These are phyloP conservation scores for Zosterops hypoxanthus DNA, from an alignment of 2,113 vertebrate species.

Conservation along the genomic window DNA sequence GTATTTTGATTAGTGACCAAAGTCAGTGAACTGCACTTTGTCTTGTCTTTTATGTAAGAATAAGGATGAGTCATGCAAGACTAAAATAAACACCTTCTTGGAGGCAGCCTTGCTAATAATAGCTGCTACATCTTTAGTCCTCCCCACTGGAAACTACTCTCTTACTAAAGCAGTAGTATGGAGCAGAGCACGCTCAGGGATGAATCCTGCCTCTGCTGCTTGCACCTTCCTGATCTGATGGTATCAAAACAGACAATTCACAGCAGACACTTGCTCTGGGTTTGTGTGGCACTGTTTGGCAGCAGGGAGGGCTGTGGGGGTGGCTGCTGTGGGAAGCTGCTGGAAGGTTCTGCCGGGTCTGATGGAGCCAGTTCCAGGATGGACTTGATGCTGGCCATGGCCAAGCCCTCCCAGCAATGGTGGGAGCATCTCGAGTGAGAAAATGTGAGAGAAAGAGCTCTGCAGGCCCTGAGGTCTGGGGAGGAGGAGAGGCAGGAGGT, in stretches of 20 bases:
- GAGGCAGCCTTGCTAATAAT: conserved; percentile 55
- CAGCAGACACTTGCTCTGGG: background rate
- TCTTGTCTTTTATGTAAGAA: conserved; percentile 62
- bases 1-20: conserved; percentile 48
- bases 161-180: background rate
- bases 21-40: conserved; percentile 55
- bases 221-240: background rate
- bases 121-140: conserved; percentile 23
- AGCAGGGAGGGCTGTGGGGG: background rate
- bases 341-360: background rate
- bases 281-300: background rate
- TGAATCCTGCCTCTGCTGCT: background rate
- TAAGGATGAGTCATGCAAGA: conserved; percentile 56
- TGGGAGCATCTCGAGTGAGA: background rate
- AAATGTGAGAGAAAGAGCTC: background rate
- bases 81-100: conserved; percentile 65
- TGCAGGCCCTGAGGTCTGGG: background rate
- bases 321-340: background rate
- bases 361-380: background rate
- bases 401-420: rapidly evolving
- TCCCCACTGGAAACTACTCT: background rate
- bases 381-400: background rate
- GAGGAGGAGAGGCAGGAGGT: background rate
- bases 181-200: background rate
- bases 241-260: background rate